Evolutionary conservation across 2,113 vertebrate genomes (phyloP), one percentile per base, ranked within the genome.

Genomic region (Hymenochirus boettgeri): DNA sequence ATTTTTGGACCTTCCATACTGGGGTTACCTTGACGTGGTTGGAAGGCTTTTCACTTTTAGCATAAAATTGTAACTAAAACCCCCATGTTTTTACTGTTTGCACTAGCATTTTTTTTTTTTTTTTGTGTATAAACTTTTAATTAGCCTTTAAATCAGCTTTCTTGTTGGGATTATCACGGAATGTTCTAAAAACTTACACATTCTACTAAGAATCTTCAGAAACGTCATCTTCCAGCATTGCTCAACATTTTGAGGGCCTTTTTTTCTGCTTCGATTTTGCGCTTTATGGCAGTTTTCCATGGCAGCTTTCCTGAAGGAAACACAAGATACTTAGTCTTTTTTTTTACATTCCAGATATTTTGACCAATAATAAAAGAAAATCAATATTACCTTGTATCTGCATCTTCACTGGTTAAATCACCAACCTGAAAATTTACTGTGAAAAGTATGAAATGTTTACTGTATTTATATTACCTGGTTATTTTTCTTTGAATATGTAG

Each of bases 211-310:
- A 96, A 47, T 95, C 91, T 61, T 94, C 94, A 3, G 88, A 76
- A 62, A 99, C 85, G 2, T 81, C 78, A 52, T 92, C 86, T 63
- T 95, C 94, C 62, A 97, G 78, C 13, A 99, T 1, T 90, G 81
- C 78, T 98, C 92, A 70, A 98, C 94, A 50, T 59, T 59, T 57
- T 65, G 67, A 91, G 64, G 2, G 95, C 94, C 80, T 86, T 92
- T 61, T 77, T 88, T 67, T 98, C 94, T 77, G 76, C 82, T 27
- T 95, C 93, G 46, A 92, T 73, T 74, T 90, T 97, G 73, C 85
- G 84, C 71, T 75, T 82, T 54, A 95, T 67, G 35, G 77, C 80
- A 66, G 86, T n/a, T 87, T 73, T 83, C 92, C 62, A 96, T 39
- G n/a, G 74, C 74, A 54, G 88, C 93, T 75, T 83, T 93, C 79